These are phyloP conservation scores for Aelia acuminata DNA, from an alignment of 2,888 invertebrate species.

Conservation along the genomic window DNA sequence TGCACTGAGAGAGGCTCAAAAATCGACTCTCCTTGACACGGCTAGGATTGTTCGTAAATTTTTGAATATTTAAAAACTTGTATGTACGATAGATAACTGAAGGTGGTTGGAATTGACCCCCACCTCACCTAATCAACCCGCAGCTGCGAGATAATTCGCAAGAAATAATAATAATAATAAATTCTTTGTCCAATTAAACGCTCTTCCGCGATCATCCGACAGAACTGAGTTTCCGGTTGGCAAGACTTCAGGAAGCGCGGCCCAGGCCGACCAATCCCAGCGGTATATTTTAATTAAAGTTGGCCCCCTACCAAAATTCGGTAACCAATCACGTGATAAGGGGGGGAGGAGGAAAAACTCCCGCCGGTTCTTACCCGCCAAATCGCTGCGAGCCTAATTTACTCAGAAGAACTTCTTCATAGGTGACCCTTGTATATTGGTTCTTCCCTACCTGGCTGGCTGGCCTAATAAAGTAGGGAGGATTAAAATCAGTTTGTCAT, in stretches of 20 bases:
- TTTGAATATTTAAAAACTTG: too few relatives aligned
- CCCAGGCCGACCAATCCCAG: not conserved
- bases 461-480: not conserved
- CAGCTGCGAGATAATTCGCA: too few relatives aligned
- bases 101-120: too few relatives aligned
- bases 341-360: not conserved
- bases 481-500: not conserved
- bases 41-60: too few relatives aligned
- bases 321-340: constrained; percentile 34
- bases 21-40: too few relatives aligned
- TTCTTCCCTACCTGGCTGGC: not conserved
- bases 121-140: too few relatives aligned
- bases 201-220: not conserved
- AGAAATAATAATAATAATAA: too few relatives aligned
- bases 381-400: constrained; percentile 14
- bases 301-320: constrained; percentile 4
- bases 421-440: not conserved
- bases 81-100: too few relatives aligned
- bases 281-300: constrained; percentile 35
- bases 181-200: not conserved
- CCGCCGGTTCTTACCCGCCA: constrained; percentile 7
- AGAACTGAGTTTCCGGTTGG: not conserved
- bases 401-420: not conserved
- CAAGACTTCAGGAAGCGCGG: not conserved
- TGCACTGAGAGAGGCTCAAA: too few relatives aligned